Conservation (phyloP, 2,113 vertebrate genomes). For the Myrmophylax atrothorax region DNA sequence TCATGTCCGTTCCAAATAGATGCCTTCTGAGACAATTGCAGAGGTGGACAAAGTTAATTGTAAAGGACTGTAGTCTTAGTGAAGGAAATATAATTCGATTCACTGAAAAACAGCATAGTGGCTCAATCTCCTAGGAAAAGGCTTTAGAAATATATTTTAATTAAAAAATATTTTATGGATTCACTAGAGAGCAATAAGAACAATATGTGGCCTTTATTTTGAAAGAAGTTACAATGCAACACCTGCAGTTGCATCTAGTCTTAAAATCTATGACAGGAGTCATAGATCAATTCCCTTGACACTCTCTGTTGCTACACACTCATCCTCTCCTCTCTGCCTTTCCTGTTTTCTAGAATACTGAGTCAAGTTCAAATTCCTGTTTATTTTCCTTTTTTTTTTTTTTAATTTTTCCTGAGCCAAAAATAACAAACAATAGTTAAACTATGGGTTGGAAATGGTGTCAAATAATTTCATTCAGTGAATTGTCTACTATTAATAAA, state of each 20-base stretch:
- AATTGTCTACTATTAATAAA: neutral
- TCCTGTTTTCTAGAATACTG: neutral
- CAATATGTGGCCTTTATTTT: neutral
- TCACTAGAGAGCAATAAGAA: neutral
- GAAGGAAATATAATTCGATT: neutral
- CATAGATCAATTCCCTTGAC: neutral
- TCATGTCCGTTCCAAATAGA: neutral
- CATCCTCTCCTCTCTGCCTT: neutral
- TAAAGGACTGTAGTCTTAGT: neutral
- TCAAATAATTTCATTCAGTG: neutral
- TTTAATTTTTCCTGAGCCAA: no score
- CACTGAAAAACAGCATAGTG: neutral
- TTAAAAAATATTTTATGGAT: neutral
- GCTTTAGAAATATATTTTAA: neutral
- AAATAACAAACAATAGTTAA: neutral
- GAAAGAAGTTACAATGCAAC: neutral
- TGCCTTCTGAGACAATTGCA: neutral
- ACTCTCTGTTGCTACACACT: neutral
- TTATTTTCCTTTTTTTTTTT: neutral
- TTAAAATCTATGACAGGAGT: neutral
- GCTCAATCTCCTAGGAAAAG: neutral
- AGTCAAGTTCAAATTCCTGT: neutral
- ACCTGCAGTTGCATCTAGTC: neutral
- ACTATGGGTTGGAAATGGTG: neutral
- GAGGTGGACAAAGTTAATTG: neutral